phyloP scores from a whole-genome alignment of 2,888 invertebrate genomes.

The Phortica okadai region DNA sequence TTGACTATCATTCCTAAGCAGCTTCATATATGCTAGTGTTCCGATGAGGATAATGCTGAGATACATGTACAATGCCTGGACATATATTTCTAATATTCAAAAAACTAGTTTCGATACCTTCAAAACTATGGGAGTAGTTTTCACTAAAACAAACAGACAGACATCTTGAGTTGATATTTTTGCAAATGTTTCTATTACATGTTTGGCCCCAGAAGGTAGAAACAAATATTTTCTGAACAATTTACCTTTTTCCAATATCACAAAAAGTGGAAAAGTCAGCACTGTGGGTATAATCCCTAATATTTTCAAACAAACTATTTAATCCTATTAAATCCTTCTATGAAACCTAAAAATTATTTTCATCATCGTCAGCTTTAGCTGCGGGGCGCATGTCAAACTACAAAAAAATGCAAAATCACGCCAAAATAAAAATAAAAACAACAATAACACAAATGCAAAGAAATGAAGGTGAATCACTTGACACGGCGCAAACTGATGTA shows the following conservation, averaged over 20 bases:
- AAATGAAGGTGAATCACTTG: constrained; percentile 23
- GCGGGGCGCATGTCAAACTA: constrained; percentile 74
- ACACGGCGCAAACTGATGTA: constrained; percentile 13
- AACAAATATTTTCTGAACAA: background rate
- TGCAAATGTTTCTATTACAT: background rate
- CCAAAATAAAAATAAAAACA: constrained; percentile 48
- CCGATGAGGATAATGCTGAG: too few species aligned
- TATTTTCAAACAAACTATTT: constrained; percentile 73
- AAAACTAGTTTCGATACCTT: too few species aligned
- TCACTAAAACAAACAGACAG: background rate
- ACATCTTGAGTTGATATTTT: too few species aligned
- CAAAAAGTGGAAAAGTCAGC: constrained; percentile 56
- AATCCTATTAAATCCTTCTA: constrained; percentile 68
- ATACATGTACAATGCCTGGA: too few species aligned
- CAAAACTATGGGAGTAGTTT: background rate
- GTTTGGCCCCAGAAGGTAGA: constrained; percentile 46
- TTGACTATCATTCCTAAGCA: too few species aligned
- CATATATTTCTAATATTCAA: too few species aligned
- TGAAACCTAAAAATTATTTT: constrained; percentile 66
- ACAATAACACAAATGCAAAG: constrained; percentile 37
- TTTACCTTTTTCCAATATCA: constrained; percentile 39
- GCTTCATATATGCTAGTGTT: too few species aligned
- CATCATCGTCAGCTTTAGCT: constrained; percentile 72
- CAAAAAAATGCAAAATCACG: constrained; percentile 69
- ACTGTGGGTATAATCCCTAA: constrained; percentile 67